phyloP scores from a whole-genome alignment of 2,113 vertebrate species.

The Catharus fuscescens region DNA sequence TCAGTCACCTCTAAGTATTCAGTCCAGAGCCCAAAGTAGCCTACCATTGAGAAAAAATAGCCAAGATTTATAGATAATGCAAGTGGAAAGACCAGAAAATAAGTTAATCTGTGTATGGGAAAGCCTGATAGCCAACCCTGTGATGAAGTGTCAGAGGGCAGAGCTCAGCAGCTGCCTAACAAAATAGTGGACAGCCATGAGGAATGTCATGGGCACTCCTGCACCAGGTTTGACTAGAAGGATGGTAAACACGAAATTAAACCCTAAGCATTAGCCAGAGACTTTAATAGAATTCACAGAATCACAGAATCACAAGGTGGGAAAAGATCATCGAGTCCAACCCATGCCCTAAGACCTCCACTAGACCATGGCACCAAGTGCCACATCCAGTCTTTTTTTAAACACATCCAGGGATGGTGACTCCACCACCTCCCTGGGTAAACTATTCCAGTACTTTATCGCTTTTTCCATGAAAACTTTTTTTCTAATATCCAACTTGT shows the following conservation, averaged over 20 bases:
- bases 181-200: not conserved
- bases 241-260: not conserved
- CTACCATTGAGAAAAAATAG: slow-evolving; percentile 35
- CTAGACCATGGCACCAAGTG: too few relatives aligned
- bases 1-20: slow-evolving; percentile 16
- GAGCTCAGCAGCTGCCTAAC: not conserved
- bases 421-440: too few relatives aligned
- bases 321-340: too few relatives aligned
- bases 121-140: not conserved
- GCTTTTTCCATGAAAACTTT: too few relatives aligned
- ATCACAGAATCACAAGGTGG: too few relatives aligned
- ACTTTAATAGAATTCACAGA: not conserved
- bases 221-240: slow-evolving; percentile 16
- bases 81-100: not conserved
- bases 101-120: not conserved
- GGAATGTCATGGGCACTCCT: slow-evolving; percentile 9
- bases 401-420: too few relatives aligned
- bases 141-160: not conserved
- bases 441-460: too few relatives aligned
- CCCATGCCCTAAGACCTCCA: too few relatives aligned
- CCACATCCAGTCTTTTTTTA: too few relatives aligned
- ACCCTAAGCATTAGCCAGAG: not conserved
- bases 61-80: slow-evolving; percentile 8
- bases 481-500: too few relatives aligned
- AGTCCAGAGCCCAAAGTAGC: slow-evolving; percentile 4